A percentile compares a stretch with the other conserved stretches of the same genome.
Conservation (phyloP, 30 jellyfish, hydroid and myxozoan genomes). For the Chrysaora quinquecirrha region DNA sequence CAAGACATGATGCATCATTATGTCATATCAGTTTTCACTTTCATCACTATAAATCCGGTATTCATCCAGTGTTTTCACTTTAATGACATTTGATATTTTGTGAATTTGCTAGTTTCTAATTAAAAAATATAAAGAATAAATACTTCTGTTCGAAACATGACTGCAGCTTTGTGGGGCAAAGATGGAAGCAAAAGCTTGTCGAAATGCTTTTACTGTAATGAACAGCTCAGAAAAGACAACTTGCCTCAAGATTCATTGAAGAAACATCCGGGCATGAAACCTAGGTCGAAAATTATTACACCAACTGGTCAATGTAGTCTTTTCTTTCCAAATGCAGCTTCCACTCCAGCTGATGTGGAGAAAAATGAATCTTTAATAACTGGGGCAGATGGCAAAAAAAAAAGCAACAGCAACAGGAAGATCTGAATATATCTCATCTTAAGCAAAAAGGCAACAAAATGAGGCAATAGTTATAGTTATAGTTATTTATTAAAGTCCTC, state of each 20-base stretch:
- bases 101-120: too few species aligned
- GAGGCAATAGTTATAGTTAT: neutral
- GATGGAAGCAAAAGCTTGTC: conserved; percentile 52
- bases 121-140: too few species aligned
- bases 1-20: too few species aligned
- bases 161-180: conserved; percentile 40
- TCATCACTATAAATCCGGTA: too few species aligned
- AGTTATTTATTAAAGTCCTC: conserved; percentile 34
- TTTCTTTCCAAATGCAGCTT: neutral
- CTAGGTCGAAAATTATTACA: neutral
- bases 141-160: neutral
- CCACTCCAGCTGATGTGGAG: neutral
- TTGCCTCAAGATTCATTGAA: neutral
- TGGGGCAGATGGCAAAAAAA: neutral
- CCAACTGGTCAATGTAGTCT: conserved; percentile 3
- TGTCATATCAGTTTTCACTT: too few species aligned
- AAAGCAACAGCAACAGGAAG: neutral
- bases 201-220: conserved; percentile 30
- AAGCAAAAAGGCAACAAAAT: too few species aligned
- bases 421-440: too few species aligned
- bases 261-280: conserved; percentile 3
- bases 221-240: conserved; percentile 48
- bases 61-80: too few species aligned
- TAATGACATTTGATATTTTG: too few species aligned
- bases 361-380: neutral